phyloP scores from a whole-genome alignment of 2,113 vertebrate species.

The human (Homo sapiens) region GRCh38 chr4:66723501-66724000 shows the following conservation, averaged over 20 bases:
- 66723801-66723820: constrained; percentile 61
- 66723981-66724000: background rate
- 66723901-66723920: constrained; percentile 31
- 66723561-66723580: constrained; percentile 74
- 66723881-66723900: constrained; percentile 47
- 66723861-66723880: constrained; percentile 68
- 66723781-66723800: constrained; percentile 44
- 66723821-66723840: constrained; percentile 32
- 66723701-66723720: constrained; percentile 64
- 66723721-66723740: constrained; percentile 60
- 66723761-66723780: constrained; percentile 65
- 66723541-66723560: constrained; percentile 54
- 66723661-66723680: constrained; percentile 74
- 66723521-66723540: background rate
- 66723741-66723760: constrained; percentile 64
- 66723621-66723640: constrained; percentile 76
- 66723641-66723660: constrained; percentile 77
- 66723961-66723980: background rate
- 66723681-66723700: constrained; percentile 78
- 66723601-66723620: constrained; percentile 75
- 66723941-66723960: background rate
- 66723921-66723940: background rate
- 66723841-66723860: constrained; percentile 43
- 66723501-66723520: constrained; percentile 19
- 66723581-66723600: constrained; percentile 65